Percentiles rank a stretch among this genome's conserved stretches.
Conservation (phyloP, 1,140 invertebrate genomes). For the Zaprionus davidi region DNA sequence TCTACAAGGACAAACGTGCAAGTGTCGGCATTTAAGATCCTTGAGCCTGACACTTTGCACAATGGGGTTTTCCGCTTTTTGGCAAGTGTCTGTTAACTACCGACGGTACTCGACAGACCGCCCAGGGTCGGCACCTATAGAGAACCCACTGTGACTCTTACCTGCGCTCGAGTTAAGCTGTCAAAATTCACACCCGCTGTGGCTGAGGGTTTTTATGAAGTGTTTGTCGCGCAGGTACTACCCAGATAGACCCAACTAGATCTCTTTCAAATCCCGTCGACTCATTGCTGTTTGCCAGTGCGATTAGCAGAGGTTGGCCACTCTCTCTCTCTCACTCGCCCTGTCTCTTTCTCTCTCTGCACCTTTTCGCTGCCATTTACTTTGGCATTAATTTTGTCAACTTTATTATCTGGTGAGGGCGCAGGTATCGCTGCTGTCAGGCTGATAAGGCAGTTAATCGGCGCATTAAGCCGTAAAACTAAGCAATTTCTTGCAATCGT, state of each 20-base stretch:
- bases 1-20: slow-evolving; percentile 56
- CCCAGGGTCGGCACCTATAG: slow-evolving; percentile 26
- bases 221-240: slow-evolving; percentile 34
- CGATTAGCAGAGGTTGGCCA: not conserved
- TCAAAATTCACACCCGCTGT: slow-evolving; percentile 77
- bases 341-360: not conserved
- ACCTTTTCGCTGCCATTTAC: slow-evolving; percentile 31
- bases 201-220: slow-evolving; percentile 62
- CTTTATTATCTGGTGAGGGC: slow-evolving; percentile 58
- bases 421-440: not conserved
- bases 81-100: slow-evolving; percentile 61
- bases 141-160: slow-evolving; percentile 30
- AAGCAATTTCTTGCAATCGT: slow-evolving; percentile 34
- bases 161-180: slow-evolving; percentile 48
- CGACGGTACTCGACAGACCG: slow-evolving; percentile 17
- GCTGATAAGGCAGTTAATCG: slow-evolving; percentile 38
- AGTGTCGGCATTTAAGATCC: slow-evolving; percentile 61
- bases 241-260: not conserved
- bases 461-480: slow-evolving; percentile 54
- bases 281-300: slow-evolving; percentile 36
- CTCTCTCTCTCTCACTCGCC: not conserved
- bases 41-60: slow-evolving; percentile 43
- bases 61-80: slow-evolving; percentile 51
- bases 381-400: slow-evolving; percentile 64
- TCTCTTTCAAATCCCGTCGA: slow-evolving; percentile 30